These are phyloP conservation scores for Copidosoma floridanum DNA, from an alignment of 1,140 invertebrate genomes.

Conservation along the genomic window DNA sequence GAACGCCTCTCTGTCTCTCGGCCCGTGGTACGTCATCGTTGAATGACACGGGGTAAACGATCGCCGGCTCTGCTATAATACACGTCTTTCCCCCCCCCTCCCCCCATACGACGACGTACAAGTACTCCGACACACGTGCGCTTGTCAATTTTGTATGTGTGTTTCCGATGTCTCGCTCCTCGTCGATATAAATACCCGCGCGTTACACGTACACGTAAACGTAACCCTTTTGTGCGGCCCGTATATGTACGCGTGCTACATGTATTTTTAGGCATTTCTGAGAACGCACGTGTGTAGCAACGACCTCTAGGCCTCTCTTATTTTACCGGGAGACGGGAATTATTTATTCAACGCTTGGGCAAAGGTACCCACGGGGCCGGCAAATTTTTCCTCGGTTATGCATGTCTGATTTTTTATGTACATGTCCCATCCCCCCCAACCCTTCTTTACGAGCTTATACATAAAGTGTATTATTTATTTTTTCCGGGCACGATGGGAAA, in stretches of 20 bases:
- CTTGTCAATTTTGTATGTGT: slow-evolving; percentile 10
- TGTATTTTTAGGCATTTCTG: slow-evolving; percentile 18
- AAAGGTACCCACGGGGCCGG: no score
- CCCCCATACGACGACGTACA: not conserved
- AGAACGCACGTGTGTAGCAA: slow-evolving; percentile 6
- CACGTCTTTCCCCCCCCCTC: not conserved
- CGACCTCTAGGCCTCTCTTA: slow-evolving; percentile 10
- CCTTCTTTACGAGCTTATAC: no score
- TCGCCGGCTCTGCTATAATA: not conserved
- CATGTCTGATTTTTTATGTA: not conserved
- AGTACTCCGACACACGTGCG: not conserved
- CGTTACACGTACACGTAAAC: no score
- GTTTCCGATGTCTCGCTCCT: not conserved
- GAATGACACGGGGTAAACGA: not conserved
- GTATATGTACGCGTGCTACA: no score
- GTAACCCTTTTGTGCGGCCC: slow-evolving; percentile 13
- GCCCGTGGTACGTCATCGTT: not conserved
- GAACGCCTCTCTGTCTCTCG: not conserved
- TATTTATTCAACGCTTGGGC: slow-evolving; percentile 9
- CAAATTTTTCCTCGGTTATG: no score
- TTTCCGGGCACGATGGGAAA: no score
- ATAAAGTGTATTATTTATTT: no score
- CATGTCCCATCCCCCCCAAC: no score
- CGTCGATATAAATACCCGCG: no score
- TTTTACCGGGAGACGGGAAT: slow-evolving; percentile 3